These are phyloP conservation scores for Cheirogaleus medius DNA, from an alignment of 2,113 vertebrate genomes.

Conservation along the genomic window DNA sequence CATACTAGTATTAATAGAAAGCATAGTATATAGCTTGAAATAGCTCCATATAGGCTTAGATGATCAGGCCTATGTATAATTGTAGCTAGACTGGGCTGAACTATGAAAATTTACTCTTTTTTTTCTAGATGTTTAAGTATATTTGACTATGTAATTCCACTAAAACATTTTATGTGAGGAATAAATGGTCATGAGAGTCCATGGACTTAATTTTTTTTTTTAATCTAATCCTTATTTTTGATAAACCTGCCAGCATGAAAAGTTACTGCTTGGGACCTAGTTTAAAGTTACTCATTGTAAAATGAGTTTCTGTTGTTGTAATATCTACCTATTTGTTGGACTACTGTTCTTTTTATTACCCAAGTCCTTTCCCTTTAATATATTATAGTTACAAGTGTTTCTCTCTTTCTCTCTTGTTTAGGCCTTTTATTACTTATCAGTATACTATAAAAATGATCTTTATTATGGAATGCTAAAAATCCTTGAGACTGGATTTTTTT, in stretches of 20 bases:
- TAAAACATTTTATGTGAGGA: constrained; percentile 15
- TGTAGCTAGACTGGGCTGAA: background rate
- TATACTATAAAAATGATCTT: background rate
- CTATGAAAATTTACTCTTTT: background rate
- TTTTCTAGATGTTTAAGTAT: background rate
- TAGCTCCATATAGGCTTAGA: background rate
- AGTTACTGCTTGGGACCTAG: background rate
- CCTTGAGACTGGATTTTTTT: background rate
- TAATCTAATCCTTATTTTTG: background rate
- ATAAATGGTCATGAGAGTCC: background rate
- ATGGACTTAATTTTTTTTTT: background rate
- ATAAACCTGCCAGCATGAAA: background rate
- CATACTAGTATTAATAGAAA: background rate
- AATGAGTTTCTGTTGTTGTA: background rate
- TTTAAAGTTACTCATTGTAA: background rate
- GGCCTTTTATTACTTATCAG: background rate
- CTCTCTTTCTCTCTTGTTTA: background rate
- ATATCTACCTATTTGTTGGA: background rate
- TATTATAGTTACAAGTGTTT: background rate
- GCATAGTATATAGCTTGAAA: background rate
- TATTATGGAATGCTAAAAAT: constrained; percentile 8
- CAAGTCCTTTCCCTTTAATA: background rate
- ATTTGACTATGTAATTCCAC: background rate
- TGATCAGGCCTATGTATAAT: background rate
- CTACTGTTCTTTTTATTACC: background rate